These are phyloP conservation scores for Stictocephala bisonia DNA, from an alignment of 2,888 invertebrate species.

Conservation along the genomic window DNA sequence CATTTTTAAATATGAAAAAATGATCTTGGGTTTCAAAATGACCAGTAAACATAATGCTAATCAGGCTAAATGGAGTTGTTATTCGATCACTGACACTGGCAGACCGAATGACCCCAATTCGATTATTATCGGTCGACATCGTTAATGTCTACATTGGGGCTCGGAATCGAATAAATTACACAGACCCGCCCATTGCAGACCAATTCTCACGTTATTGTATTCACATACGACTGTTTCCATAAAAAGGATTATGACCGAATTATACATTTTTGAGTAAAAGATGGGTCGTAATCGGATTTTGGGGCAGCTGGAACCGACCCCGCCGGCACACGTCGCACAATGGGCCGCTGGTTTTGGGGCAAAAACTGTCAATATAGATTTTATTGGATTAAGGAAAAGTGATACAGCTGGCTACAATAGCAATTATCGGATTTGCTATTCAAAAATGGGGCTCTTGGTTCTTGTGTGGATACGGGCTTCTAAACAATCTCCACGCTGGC, in stretches of 20 bases:
- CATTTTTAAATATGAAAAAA: neutral
- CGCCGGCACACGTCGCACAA: constrained; percentile 38
- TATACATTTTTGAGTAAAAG: constrained; percentile 45
- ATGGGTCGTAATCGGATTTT: constrained; percentile 38
- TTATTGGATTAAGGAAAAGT: constrained; percentile 42
- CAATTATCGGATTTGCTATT: constrained; percentile 27
- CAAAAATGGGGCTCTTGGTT: no score
- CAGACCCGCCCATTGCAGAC: constrained; percentile 4
- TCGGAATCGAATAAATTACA: neutral
- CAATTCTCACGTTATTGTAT: constrained; percentile 38
- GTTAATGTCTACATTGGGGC: constrained; percentile 31
- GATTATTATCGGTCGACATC: neutral
- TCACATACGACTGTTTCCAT: constrained; percentile 40
- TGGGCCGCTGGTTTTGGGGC: constrained; percentile 42
- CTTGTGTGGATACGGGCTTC: no score
- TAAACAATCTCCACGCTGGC: no score
- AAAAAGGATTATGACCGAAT: constrained; percentile 45
- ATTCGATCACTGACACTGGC: no score
- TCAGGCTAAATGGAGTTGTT: no score
- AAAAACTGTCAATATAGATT: constrained; percentile 45
- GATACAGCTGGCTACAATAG: constrained; percentile 41
- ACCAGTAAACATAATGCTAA: no score
- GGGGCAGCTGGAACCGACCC: constrained; percentile 30
- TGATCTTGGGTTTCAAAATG: neutral
- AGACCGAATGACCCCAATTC: neutral